Evolutionary conservation across 2,797 vertebrate genomes (phyloP).

Genomic region (Chelon labrosus): DNA sequence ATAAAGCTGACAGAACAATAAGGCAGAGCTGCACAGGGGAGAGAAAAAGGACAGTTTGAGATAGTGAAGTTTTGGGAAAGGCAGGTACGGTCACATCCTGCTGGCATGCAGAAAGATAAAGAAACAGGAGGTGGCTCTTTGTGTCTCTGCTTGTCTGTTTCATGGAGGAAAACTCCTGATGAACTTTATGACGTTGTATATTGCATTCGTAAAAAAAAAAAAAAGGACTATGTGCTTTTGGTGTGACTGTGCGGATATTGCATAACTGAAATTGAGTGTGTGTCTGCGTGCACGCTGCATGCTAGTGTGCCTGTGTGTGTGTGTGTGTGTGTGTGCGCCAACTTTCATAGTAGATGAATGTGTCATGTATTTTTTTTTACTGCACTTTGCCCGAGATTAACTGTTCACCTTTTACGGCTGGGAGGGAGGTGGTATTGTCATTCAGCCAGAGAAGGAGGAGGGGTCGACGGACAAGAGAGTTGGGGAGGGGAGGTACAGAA

Average conservation of each 20-base stretch:
- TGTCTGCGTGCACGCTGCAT: constrained; percentile 42
- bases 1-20: constrained; percentile 78
- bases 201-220: constrained; percentile 31
- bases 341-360: constrained; percentile 75
- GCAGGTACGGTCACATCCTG: constrained; percentile 84
- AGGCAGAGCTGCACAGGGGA: constrained; percentile 64
- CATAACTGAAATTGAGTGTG: constrained; percentile 49
- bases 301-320: neutral
- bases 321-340: constrained; percentile 43
- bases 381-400: constrained; percentile 81
- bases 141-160: constrained; percentile 30
- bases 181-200: constrained; percentile 42
- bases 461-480: constrained; percentile 61
- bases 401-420: constrained; percentile 87
- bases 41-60: constrained; percentile 46
- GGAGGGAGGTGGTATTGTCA: constrained; percentile 82
- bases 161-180: constrained; percentile 34
- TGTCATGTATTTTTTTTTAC: constrained; percentile 74
- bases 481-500: constrained; percentile 71
- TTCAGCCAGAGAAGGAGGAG: constrained; percentile 75
- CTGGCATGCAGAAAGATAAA: constrained; percentile 66
- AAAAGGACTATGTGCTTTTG: constrained; percentile 38
- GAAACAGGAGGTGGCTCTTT: constrained; percentile 30
- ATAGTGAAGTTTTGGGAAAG: constrained; percentile 56
- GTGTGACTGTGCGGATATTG: constrained; percentile 56